Conservation (phyloP, 2,888 invertebrate species). For the Dicycla oo region DNA sequence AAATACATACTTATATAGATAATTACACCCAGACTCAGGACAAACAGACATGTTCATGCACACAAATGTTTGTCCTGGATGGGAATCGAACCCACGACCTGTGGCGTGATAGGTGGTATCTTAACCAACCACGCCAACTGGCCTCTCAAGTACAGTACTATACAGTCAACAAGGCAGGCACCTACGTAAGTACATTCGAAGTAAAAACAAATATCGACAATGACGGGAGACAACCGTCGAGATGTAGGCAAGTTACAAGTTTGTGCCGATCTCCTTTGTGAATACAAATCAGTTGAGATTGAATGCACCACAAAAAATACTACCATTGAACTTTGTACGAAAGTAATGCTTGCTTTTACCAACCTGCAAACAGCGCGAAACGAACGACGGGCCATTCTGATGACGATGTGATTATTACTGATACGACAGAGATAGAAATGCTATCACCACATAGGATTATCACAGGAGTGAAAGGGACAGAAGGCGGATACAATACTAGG, state of each 20-base stretch:
- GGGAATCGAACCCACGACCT: no score
- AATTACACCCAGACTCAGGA: no score
- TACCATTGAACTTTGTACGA: slow-evolving; percentile 13
- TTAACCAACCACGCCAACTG: no score
- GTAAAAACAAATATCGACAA: slow-evolving; percentile 29
- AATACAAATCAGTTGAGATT: slow-evolving; percentile 31
- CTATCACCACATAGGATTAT: slow-evolving; percentile 29
- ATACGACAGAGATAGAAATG: slow-evolving; percentile 47
- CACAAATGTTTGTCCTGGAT: no score
- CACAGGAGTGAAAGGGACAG: slow-evolving; percentile 38
- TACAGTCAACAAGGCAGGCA: neutral
- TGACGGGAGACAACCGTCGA: slow-evolving; percentile 11
- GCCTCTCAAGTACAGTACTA: no score
- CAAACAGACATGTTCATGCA: no score
- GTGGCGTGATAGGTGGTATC: no score
- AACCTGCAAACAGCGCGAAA: slow-evolving; percentile 56
- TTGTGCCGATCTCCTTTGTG: slow-evolving; percentile 11
- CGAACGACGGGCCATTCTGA: slow-evolving; percentile 57
- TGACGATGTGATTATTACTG: slow-evolving; percentile 60
- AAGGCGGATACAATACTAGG: slow-evolving; percentile 35
- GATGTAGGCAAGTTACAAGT: slow-evolving; percentile 32
- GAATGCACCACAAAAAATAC: slow-evolving; percentile 29
- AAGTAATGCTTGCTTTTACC: slow-evolving; percentile 43
- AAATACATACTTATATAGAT: no score
- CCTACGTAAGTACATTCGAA: neutral